These are phyloP conservation scores for Drosophila kurseongensis DNA, from an alignment of 1,140 invertebrate genomes.

Conservation along the genomic window DNA sequence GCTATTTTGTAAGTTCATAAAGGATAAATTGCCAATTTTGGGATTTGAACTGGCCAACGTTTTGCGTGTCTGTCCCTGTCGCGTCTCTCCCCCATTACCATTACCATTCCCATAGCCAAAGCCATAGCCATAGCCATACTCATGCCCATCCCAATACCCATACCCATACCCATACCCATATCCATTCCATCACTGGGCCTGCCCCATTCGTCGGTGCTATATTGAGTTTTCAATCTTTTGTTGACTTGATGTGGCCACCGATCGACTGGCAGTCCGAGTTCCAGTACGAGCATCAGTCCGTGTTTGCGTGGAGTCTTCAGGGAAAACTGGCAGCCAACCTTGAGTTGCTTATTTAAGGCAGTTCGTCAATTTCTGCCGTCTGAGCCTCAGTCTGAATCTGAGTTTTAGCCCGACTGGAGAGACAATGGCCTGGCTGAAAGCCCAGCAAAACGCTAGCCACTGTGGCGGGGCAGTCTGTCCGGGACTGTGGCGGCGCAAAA, in stretches of 20 bases:
- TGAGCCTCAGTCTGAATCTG: slow-evolving; percentile 16
- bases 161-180: slow-evolving; percentile 45
- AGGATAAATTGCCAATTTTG: slow-evolving; percentile 84
- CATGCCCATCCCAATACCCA: slow-evolving; percentile 1
- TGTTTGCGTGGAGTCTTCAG: slow-evolving; percentile 65
- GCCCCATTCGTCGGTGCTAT: slow-evolving; percentile 70
- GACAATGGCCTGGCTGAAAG: slow-evolving; percentile 57
- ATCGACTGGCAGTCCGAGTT: slow-evolving; percentile 52
- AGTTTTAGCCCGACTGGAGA: slow-evolving; percentile 16
- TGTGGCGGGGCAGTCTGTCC: slow-evolving; percentile 63
- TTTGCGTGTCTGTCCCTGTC: slow-evolving; percentile 70
- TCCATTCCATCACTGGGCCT: slow-evolving; percentile 39
- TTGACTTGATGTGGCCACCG: slow-evolving; percentile 81
- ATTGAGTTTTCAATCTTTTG: slow-evolving; percentile 84
- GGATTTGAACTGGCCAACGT: slow-evolving; percentile 81
- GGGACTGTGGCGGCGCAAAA: slow-evolving; percentile 68
- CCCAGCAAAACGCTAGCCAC: slow-evolving; percentile 77
- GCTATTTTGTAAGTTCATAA: slow-evolving; percentile 84
- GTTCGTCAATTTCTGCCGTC: slow-evolving; percentile 69
- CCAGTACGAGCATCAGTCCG: slow-evolving; percentile 10
- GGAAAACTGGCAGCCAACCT: slow-evolving; percentile 81
- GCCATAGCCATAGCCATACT: not conserved
- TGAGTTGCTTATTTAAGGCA: slow-evolving; percentile 82
- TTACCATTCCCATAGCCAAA: slow-evolving; percentile 7
- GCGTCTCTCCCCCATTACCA: slow-evolving; percentile 9